Percentiles rank a stretch among this genome's conserved stretches.
Evolutionary conservation across 2,797 vertebrate species (phyloP).

Genomic region (Perodicticus potto): DNA sequence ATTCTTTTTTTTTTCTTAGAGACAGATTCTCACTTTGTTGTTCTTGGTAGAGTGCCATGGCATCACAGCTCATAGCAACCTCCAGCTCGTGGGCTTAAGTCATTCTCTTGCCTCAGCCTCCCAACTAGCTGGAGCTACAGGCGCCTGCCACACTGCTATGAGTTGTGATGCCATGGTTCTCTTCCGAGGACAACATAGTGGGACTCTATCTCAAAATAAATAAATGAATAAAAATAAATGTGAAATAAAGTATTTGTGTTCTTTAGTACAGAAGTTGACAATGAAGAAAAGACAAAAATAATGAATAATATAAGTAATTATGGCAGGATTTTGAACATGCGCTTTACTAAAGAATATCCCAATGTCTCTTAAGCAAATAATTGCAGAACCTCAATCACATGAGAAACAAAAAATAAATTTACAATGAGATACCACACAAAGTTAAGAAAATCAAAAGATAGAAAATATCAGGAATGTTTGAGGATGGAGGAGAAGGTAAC

Average conservation of each 20-base stretch:
- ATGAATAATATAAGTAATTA: neutral
- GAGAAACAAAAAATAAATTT: neutral
- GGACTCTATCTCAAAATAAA: too few species aligned
- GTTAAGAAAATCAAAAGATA: neutral
- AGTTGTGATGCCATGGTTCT: too few species aligned
- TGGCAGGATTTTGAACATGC: neutral
- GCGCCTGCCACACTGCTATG: too few species aligned
- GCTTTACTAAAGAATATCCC: neutral
- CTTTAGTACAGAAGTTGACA: neutral
- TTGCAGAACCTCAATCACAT: neutral
- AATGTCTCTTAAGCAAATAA: neutral
- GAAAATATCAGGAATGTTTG: neutral
- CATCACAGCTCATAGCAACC: too few species aligned
- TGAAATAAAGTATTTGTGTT: neutral
- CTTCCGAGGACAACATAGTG: too few species aligned
- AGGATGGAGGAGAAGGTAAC: neutral
- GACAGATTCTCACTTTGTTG: too few species aligned
- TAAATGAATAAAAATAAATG: neutral
- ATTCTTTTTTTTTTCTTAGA: too few species aligned
- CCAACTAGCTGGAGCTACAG: too few species aligned
- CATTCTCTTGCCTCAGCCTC: too few species aligned
- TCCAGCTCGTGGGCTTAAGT: too few species aligned
- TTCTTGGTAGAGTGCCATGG: too few species aligned
- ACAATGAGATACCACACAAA: neutral
- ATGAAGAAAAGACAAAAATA: neutral